Conservation (phyloP, 1,140 invertebrate species). For the Drosophila lini region DNA sequence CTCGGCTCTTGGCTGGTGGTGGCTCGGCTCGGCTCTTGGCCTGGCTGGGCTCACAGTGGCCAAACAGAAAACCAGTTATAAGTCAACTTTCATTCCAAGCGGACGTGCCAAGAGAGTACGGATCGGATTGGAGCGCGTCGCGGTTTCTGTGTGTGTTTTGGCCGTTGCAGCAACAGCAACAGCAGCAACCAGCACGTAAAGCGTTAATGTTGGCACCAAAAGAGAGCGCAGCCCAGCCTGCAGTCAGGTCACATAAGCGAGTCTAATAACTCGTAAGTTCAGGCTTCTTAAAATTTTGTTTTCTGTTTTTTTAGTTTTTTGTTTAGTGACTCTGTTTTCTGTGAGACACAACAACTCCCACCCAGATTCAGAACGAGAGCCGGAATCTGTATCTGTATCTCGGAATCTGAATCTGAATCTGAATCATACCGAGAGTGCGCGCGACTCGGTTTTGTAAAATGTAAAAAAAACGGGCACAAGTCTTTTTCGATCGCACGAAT, state of each 20-base stretch:
- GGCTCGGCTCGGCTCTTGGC: background rate
- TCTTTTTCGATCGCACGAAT: constrained; percentile 20
- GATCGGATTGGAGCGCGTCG: constrained; percentile 53
- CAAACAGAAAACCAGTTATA: constrained; percentile 77
- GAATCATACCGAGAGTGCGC: constrained; percentile 7
- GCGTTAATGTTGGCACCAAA: constrained; percentile 17
- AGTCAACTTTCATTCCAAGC: constrained; percentile 83
- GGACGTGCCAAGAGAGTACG: constrained; percentile 67
- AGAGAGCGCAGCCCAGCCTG: constrained; percentile 10
- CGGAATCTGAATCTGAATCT: background rate
- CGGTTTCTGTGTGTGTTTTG: constrained; percentile 25
- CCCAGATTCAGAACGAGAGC: constrained; percentile 5
- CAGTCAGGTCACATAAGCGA: constrained; percentile 16
- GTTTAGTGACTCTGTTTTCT: constrained; percentile 13
- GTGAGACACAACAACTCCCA: constrained; percentile 16
- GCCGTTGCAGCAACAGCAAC: constrained; percentile 28
- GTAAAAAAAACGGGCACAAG: constrained; percentile 49
- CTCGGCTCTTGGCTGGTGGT: constrained; percentile 3
- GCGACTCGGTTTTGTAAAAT: constrained; percentile 24
- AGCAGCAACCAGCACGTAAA: constrained; percentile 9
- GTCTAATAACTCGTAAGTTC: constrained; percentile 14
- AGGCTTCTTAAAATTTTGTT: background rate
- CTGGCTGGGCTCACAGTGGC: background rate
- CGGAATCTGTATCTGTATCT: background rate
- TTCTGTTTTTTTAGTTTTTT: background rate